These are phyloP conservation scores for Orchestia grillus DNA, from an alignment of 1,140 invertebrate genomes.

Conservation along the genomic window DNA sequence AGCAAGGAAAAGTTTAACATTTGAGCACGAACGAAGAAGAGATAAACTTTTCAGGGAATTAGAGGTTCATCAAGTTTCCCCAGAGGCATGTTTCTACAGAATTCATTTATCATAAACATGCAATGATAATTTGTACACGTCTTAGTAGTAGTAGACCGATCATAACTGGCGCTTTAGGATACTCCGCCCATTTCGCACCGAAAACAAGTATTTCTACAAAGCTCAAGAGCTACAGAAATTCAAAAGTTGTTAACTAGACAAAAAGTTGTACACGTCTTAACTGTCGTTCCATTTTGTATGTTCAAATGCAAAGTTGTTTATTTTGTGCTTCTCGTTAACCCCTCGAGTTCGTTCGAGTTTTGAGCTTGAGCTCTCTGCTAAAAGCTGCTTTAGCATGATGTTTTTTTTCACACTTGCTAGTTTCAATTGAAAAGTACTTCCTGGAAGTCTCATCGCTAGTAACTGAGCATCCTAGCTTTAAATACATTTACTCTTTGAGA, in stretches of 20 bases:
- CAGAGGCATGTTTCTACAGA: background rate
- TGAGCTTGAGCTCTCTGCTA: background rate
- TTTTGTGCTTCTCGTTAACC: background rate
- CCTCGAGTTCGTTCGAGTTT: background rate
- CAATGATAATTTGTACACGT: no score
- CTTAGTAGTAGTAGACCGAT: no score
- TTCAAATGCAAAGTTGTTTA: background rate
- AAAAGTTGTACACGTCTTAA: background rate
- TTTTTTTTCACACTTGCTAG: background rate
- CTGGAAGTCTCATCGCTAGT: background rate
- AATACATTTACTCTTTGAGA: constrained; percentile 2
- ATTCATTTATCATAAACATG: background rate
- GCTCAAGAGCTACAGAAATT: no score
- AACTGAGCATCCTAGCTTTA: background rate
- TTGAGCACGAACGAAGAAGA: background rate
- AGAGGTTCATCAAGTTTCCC: background rate
- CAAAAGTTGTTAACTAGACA: background rate
- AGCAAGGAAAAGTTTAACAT: background rate
- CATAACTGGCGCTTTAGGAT: no score
- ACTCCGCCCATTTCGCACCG: no score
- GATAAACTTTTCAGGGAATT: background rate
- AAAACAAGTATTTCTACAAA: no score
- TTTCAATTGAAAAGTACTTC: background rate
- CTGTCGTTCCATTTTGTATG: background rate
- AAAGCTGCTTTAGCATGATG: background rate